Evolutionary conservation across 2,888 invertebrate genomes (phyloP), one percentile per base, ranked within the genome.

Genomic region (Ochlodes sylvanus): DNA sequence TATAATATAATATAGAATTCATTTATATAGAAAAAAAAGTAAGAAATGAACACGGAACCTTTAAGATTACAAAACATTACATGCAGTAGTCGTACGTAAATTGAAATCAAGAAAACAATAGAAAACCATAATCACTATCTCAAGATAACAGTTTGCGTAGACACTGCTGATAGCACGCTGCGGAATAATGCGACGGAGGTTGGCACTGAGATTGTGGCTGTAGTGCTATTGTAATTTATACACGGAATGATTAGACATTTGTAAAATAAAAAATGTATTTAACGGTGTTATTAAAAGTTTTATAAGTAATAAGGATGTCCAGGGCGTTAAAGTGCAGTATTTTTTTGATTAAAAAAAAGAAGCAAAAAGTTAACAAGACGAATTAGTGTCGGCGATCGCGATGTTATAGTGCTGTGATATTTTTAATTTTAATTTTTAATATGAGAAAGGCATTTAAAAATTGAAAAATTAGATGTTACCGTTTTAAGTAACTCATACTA

Each of bases 91-190:
- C 5, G 1, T 15, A 50, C 4, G 12, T 50, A 54, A 21, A 63
- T 67, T 67, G 58, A 63, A 66, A 71, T 72, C 63, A 75, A 72
- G 68, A 71, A 71, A 76, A 76, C 74, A 63, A 63, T 63, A 54
- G 54, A 73, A 70, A 19, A 19, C 19, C 19, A 12, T 50, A 4
- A 50, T 71, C 15, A 54, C 61, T 77, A 77, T 77, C 76, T 62
- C 1, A 10, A 44, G 75, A 76, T 75, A 75, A 58, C 61, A 58
- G 34, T n/a, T 61, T 64, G 73, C 73, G 73, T 67, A 57, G 55
- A 57, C 19, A 52, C 5, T 14, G 15, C 52, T 62, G 62, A 62
- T 62, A 62, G 12, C 32, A 38, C 7, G 32, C 15, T 63, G 41
- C 52, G 17, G 34, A 21, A 17, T 38, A 50, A 14, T 19, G 38